A percentile compares a stretch with the other conserved stretches of the same genome.
phyloP scores from a whole-genome alignment of 1,140 invertebrate species.

The Nasonia longicornis region DNA sequence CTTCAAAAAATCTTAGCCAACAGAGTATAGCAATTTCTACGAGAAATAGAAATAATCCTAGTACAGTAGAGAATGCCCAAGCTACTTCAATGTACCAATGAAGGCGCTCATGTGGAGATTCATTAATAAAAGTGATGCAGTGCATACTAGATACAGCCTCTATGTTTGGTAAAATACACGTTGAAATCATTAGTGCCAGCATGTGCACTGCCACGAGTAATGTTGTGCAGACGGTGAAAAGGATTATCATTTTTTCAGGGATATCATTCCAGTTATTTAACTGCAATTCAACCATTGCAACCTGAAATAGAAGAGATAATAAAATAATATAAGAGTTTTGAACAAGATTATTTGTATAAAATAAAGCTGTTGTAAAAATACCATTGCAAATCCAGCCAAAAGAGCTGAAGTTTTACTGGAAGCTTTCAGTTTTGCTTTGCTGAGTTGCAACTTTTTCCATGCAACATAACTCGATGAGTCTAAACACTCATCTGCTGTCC shows the following conservation, averaged over 20 bases:
- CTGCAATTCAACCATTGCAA: constrained; percentile 97
- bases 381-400: constrained; percentile 97
- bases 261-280: constrained; percentile 80
- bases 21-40: constrained; percentile 95
- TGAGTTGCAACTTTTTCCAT: constrained; percentile 93
- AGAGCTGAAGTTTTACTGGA: constrained; percentile 96
- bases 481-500: constrained; percentile 76
- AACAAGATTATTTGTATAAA: constrained; percentile 7
- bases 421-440: constrained; percentile 94
- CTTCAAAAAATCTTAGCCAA: constrained; percentile 91
- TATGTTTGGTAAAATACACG: constrained; percentile 95
- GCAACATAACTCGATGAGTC: constrained; percentile 85
- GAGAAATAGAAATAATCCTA: constrained; percentile 93
- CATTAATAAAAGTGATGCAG: constrained; percentile 84
- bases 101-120: constrained; percentile 87
- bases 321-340: background rate
- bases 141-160: constrained; percentile 90
- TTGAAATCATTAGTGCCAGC: constrained; percentile 98
- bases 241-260: constrained; percentile 86
- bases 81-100: constrained; percentile 97
- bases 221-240: constrained; percentile 95
- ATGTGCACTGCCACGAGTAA: constrained; percentile 97
- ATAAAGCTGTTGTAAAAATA: background rate
- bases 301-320: constrained; percentile 69
- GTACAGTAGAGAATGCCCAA: constrained; percentile 95